Evolutionary conservation across 2,888 invertebrate species (phyloP).

Genomic region (Oscheius sp.): DNA sequence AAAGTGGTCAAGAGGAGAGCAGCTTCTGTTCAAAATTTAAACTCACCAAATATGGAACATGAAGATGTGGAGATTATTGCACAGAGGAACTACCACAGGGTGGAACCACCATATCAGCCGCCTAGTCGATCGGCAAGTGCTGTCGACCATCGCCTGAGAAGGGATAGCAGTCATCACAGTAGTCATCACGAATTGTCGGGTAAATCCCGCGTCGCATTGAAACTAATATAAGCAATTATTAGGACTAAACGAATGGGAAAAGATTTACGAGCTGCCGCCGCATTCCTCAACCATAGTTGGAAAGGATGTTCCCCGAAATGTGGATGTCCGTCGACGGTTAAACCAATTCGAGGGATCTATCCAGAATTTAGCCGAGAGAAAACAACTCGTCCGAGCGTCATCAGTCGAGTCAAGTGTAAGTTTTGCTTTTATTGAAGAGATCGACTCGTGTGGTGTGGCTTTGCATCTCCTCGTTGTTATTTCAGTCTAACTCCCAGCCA

Average conservation of each 20-base stretch:
- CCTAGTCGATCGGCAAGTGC: constrained; percentile 31
- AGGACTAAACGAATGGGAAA: constrained; percentile 69
- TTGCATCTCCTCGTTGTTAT: constrained; percentile 37
- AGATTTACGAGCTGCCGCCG: constrained; percentile 72
- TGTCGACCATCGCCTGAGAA: constrained; percentile 28
- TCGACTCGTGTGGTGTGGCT: constrained; percentile 26
- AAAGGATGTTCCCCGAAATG: constrained; percentile 60
- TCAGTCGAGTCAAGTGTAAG: constrained; percentile 39
- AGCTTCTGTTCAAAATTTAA: constrained; percentile 46
- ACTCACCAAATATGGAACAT: constrained; percentile 41
- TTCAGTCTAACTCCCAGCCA: constrained; percentile 42
- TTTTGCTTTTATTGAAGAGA: not conserved
- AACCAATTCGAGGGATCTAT: constrained; percentile 63
- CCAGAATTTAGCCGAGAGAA: constrained; percentile 48
- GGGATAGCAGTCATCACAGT: constrained; percentile 32
- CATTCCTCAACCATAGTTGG: constrained; percentile 70
- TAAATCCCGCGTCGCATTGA: not conserved
- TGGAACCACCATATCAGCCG: constrained; percentile 38
- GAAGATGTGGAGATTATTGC: constrained; percentile 60
- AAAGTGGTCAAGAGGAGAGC: constrained; percentile 61
- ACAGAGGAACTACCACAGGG: constrained; percentile 61
- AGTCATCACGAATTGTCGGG: constrained; percentile 32
- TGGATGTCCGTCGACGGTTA: constrained; percentile 65
- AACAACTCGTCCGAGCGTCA: constrained; percentile 33
- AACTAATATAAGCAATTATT: not conserved